Conservation (phyloP, 2,888 invertebrate species). For the Argyresthia goedartella region DNA sequence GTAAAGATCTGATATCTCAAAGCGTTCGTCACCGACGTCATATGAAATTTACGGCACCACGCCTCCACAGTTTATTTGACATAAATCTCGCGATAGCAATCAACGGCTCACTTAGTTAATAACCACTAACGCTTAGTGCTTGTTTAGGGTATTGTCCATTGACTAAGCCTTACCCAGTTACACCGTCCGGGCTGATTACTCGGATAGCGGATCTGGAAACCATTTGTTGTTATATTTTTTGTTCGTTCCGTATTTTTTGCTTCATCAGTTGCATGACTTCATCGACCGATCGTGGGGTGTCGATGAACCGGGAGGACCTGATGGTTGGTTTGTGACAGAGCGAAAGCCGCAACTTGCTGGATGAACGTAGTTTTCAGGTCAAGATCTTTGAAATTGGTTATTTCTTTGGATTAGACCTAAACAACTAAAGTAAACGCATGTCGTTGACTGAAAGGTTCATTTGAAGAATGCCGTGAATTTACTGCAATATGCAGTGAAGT, state of each 20-base stretch:
- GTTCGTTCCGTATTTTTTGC: not conserved
- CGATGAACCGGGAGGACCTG: not conserved
- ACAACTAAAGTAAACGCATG: too few relatives aligned
- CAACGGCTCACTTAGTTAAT: slow-evolving; percentile 29
- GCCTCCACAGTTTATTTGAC: slow-evolving; percentile 39
- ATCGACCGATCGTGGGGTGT: not conserved
- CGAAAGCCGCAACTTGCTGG: not conserved
- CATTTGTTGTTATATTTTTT: not conserved
- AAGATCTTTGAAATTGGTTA: not conserved
- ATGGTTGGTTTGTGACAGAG: too few relatives aligned
- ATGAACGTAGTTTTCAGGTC: not conserved
- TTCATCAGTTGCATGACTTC: not conserved
- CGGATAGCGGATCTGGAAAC: not conserved
- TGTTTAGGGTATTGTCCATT: not conserved
- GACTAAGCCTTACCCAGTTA: not conserved
- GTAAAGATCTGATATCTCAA: slow-evolving; percentile 31
- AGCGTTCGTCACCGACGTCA: slow-evolving; percentile 33
- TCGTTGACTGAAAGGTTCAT: too few relatives aligned
- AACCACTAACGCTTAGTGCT: slow-evolving; percentile 19
- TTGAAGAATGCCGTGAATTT: too few relatives aligned
- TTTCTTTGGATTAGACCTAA: too few relatives aligned
- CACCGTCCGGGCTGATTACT: not conserved
- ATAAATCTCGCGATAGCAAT: slow-evolving; percentile 26
- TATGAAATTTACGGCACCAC: slow-evolving; percentile 31
- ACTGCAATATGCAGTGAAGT: too few relatives aligned